Percentiles rank a stretch among this genome's conserved stretches.
Conservation (phyloP, 2,797 vertebrate species). For the Pangasius djambal region DNA sequence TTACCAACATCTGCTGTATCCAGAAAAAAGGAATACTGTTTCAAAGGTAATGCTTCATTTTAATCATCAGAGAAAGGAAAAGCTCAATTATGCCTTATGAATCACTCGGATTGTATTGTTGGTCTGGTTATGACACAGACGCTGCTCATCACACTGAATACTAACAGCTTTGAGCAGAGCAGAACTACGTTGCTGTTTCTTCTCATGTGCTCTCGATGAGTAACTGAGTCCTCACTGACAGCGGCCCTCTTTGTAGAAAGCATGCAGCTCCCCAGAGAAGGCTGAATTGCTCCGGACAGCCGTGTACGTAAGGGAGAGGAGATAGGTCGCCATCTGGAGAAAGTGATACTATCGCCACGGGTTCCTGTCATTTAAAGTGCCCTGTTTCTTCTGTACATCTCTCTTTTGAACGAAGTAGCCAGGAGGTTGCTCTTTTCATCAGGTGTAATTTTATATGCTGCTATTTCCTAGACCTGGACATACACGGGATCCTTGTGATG, state of each 20-base stretch:
- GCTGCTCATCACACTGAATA: not conserved
- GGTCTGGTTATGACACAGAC: slow-evolving; percentile 32
- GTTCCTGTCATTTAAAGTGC: slow-evolving; percentile 53
- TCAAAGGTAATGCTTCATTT: slow-evolving; percentile 32
- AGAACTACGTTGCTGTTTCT: not conserved
- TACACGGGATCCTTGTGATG: not conserved
- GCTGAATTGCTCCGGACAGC: slow-evolving; percentile 39
- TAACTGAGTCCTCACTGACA: slow-evolving; percentile 14
- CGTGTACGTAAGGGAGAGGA: slow-evolving; percentile 49
- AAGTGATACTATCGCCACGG: slow-evolving; percentile 52
- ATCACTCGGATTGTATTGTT: slow-evolving; percentile 1
- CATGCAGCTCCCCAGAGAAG: slow-evolving; percentile 45
- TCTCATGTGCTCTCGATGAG: slow-evolving; percentile 36
- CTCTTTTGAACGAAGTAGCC: slow-evolving; percentile 23
- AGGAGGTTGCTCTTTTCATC: slow-evolving; percentile 27
- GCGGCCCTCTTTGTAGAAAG: slow-evolving; percentile 15
- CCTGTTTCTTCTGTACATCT: slow-evolving; percentile 20
- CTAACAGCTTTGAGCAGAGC: not conserved
- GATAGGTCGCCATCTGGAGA: slow-evolving; percentile 60
- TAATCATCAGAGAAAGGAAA: slow-evolving; percentile 38
- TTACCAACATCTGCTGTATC: slow-evolving; percentile 40
- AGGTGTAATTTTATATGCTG: slow-evolving; percentile 24
- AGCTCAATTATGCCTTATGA: slow-evolving; percentile 20
- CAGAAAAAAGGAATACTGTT: slow-evolving; percentile 23
- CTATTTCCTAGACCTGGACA: not conserved